Conservation (phyloP, 1,140 invertebrate species). For the Drosophila hydei region DNA sequence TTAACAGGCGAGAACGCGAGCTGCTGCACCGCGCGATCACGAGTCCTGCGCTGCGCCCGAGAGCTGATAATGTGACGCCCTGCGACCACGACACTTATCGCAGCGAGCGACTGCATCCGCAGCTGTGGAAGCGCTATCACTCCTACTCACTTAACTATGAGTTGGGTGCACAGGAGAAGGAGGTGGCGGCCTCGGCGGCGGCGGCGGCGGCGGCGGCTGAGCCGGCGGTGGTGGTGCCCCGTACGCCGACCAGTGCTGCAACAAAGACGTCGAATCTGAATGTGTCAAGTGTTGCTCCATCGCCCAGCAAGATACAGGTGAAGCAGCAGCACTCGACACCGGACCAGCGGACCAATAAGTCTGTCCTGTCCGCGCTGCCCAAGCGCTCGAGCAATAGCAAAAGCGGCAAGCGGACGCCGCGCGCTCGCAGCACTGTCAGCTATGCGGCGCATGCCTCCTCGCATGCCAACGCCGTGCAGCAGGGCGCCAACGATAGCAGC, state of each 20-base stretch:
- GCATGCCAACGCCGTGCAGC: slow-evolving; percentile 26
- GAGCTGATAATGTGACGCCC: background rate
- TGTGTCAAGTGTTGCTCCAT: background rate
- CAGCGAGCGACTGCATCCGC: slow-evolving; percentile 12
- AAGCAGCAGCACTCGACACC: slow-evolving; percentile 4
- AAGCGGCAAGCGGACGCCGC: background rate
- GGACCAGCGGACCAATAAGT: background rate
- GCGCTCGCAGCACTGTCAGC: slow-evolving; percentile 1
- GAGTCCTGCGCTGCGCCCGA: slow-evolving; percentile 2
- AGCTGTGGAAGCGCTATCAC: slow-evolving; percentile 31
- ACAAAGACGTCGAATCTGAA: too few relatives aligned
- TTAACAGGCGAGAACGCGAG: background rate
- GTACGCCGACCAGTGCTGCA: background rate
- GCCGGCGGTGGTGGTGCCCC: too few relatives aligned
- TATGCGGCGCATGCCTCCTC: slow-evolving; percentile 29
- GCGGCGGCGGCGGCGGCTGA: too few relatives aligned
- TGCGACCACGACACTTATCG: background rate
- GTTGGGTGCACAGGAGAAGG: background rate
- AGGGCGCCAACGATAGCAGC: background rate
- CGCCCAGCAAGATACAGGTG: slow-evolving; percentile 6
- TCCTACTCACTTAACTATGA: slow-evolving; percentile 10
- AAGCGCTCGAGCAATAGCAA: slow-evolving; percentile 1
- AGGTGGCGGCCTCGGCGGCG: background rate
- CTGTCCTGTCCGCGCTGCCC: background rate
- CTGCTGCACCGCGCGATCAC: slow-evolving; percentile 15